These are phyloP conservation scores for Tachystola acroxantha DNA, from an alignment of 2,888 invertebrate genomes.

Conservation along the genomic window DNA sequence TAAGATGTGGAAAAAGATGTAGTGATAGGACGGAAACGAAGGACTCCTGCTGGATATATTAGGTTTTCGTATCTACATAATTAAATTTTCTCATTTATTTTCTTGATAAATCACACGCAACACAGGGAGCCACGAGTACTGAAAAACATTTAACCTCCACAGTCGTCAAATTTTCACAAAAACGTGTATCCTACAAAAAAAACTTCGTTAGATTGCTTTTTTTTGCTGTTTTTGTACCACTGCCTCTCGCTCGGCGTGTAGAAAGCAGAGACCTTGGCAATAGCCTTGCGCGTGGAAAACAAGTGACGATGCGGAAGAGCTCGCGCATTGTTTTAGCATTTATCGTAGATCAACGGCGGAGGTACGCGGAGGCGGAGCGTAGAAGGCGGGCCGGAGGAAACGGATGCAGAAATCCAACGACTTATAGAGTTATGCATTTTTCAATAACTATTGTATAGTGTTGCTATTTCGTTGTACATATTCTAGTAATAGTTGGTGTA, in stretches of 20 bases:
- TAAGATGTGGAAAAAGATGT: no score
- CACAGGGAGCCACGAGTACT: no score
- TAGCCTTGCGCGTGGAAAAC: slow-evolving; percentile 71
- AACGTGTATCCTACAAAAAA: background rate
- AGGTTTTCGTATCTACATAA: no score
- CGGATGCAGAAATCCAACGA: slow-evolving; percentile 35
- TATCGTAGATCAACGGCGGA: slow-evolving; percentile 29
- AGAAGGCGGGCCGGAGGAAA: slow-evolving; percentile 25
- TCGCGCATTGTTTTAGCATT: slow-evolving; percentile 60
- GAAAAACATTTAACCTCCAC: no score
- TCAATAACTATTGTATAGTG: no score
- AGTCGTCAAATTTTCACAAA: background rate
- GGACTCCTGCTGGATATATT: no score
- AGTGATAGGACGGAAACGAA: no score
- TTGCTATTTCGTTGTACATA: no score
- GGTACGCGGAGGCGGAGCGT: slow-evolving; percentile 12
- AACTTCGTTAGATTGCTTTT: background rate
- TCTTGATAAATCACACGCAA: no score
- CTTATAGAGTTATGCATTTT: no score
- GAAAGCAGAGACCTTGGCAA: slow-evolving; percentile 72
- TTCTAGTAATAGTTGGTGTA: no score
- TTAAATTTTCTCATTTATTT: no score
- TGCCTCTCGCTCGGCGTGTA: slow-evolving; percentile 26
- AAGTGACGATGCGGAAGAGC: slow-evolving; percentile 62
- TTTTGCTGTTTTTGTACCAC: slow-evolving; percentile 8